Evolutionary conservation across 2,888 invertebrate genomes (phyloP).

Genomic region (Cactoblastis cactorum): DNA sequence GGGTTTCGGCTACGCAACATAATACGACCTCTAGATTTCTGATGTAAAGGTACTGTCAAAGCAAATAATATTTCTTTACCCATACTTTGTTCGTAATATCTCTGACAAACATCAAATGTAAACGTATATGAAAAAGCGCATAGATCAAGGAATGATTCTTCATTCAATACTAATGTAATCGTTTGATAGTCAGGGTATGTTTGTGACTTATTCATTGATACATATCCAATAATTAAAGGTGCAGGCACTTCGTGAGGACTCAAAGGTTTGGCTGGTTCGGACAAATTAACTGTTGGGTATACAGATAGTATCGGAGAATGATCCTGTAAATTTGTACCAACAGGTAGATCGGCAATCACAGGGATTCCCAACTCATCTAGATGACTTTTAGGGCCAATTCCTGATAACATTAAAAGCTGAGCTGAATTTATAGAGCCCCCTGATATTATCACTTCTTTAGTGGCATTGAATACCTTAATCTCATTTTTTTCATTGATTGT

Average conservation of each 20-base stretch:
- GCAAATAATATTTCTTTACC: conserved; percentile 17
- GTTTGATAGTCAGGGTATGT: conserved; percentile 33
- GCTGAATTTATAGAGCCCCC: conserved; percentile 45
- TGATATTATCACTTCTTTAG: conserved; percentile 40
- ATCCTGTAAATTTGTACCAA: conserved; percentile 47
- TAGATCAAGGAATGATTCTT: conserved; percentile 26
- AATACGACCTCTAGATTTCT: conserved; percentile 27
- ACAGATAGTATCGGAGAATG: conserved; percentile 24
- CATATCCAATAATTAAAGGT: conserved; percentile 53
- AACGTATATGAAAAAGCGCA: conserved; percentile 32
- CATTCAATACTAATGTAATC: conserved; percentile 25
- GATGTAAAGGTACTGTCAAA: conserved; percentile 22
- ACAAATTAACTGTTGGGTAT: conserved; percentile 16
- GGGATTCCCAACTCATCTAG: conserved; percentile 34
- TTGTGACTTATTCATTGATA: conserved; percentile 29
- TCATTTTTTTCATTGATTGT: conserved; percentile 8
- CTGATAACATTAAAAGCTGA: conserved; percentile 45
- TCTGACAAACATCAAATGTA: conserved; percentile 30
- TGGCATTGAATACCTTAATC: conserved; percentile 24
- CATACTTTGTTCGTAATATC: conserved; percentile 20
- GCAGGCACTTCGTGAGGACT: conserved; percentile 10
- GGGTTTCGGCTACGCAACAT: conserved; percentile 18
- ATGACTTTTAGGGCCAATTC: conserved; percentile 41
- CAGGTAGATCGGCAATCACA: conserved; percentile 38
- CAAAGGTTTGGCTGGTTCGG: conserved; percentile 7